Evolutionary conservation across 1,140 invertebrate species (phyloP), one percentile per base, ranked within the genome.

Genomic region (Heliconius eleuchia): DNA sequence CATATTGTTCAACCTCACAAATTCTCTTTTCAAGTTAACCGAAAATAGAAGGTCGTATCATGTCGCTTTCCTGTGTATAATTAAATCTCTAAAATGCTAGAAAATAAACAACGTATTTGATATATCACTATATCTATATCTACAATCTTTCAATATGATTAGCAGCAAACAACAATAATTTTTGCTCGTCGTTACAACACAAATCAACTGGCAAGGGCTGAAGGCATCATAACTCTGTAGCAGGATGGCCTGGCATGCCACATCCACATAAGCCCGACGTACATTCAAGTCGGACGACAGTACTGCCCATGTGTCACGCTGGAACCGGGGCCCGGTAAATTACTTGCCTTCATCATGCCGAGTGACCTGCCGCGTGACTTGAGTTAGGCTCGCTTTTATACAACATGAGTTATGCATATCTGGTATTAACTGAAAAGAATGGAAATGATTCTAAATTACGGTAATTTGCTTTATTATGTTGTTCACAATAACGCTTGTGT

Each of bases 301-400:
- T 18, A 71, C 73, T 76, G 78, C 74, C 78, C 85, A 92, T 92
- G 87, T 92, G 88, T 91, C 88, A 91, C 74, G 13, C 87, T 73
- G 79, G 55, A 80, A 81, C 85, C 82, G 83, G 88, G 82, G 81
- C 86, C 76, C 83, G 86, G 88, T 91, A 87, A 90, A 88, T 92
- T 89, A 89, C 88, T 80, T 78, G 87, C 89, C 87, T 90, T 87
- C 88, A 86, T 90, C 86, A 88, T 88, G 83, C 83, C 78, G 74
- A 83, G 83, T 87, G 86, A 87, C 85, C 86, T 84, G 84, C 78
- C 75, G 75, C 30, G 60, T 55, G 73, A 75, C 78, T 80, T 74
- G 78, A 80, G 78, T 73, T 72, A 80, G 75, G 74, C 74, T 27
- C 73, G 78, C 78, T 80, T 80, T 80, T 80, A 80, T 80, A 72